phyloP scores from a whole-genome alignment of 1,140 invertebrate genomes.

The Physella acuta region DNA sequence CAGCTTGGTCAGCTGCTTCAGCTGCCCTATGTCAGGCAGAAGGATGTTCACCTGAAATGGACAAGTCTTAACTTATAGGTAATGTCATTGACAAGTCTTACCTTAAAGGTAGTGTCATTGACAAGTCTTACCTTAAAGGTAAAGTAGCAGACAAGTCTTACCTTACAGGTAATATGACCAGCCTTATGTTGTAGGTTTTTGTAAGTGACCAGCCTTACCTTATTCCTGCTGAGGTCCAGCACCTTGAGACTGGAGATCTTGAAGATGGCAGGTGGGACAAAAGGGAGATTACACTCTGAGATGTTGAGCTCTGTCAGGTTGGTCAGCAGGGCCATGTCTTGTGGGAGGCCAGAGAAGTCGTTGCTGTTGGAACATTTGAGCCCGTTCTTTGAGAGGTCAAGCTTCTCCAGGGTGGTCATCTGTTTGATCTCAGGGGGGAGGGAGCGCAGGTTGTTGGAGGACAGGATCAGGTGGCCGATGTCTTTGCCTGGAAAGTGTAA shows the following conservation, averaged over 20 bases:
- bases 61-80: no score
- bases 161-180: no score
- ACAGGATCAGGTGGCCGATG: slow-evolving; percentile 50
- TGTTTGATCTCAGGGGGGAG: slow-evolving; percentile 51
- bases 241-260: slow-evolving; percentile 40
- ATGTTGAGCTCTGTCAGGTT: slow-evolving; percentile 51
- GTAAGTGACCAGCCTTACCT: no score
- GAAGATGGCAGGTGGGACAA: slow-evolving; percentile 57
- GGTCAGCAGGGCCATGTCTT: slow-evolving; percentile 45
- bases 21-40: slow-evolving; percentile 55
- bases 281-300: slow-evolving; percentile 58
- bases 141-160: no score
- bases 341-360: slow-evolving; percentile 44
- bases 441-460: slow-evolving; percentile 55
- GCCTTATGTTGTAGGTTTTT: no score
- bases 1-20: slow-evolving; percentile 47
- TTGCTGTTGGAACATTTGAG: slow-evolving; percentile 44
- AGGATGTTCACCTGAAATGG: slow-evolving; percentile 57
- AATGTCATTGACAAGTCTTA: no score
- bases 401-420: slow-evolving; percentile 47
- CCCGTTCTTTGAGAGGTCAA: slow-evolving; percentile 56
- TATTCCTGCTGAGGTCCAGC: slow-evolving; percentile 31
- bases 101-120: no score
- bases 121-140: no score
- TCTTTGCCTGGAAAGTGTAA: slow-evolving; percentile 45